Percentiles rank a stretch among this genome's conserved stretches.
Evolutionary conservation across 1,140 invertebrate species (phyloP).

Genomic region (Caenorhabditis latens): DNA sequence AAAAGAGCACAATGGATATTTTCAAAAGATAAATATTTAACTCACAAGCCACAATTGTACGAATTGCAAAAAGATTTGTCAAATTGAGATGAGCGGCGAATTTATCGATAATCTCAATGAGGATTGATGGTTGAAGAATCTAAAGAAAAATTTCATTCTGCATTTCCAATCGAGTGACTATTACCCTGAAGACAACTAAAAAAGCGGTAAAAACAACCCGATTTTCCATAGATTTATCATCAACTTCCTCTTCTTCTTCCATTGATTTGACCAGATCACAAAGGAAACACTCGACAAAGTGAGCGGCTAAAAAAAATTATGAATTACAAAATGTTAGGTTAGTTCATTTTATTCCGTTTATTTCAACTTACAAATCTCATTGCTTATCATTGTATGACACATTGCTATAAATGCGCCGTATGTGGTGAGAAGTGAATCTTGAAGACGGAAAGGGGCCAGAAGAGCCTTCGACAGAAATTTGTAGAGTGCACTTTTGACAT

Average conservation of each 20-base stretch:
- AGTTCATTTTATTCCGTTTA: no score
- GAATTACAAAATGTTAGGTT: background rate
- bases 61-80: conserved; percentile 89
- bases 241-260: conserved; percentile 78
- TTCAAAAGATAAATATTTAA: conserved; percentile 63
- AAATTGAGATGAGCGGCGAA: conserved; percentile 80
- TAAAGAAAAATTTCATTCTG: conserved; percentile 79
- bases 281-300: conserved; percentile 71
- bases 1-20: background rate
- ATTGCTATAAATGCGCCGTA: conserved; percentile 66
- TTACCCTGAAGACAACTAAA: conserved; percentile 91
- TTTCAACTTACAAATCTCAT: conserved; percentile 69
- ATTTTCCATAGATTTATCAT: conserved; percentile 90
- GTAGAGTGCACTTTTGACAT: conserved; percentile 67
- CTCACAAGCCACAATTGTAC: conserved; percentile 84
- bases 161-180: conserved; percentile 21
- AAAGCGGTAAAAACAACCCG: conserved; percentile 85
- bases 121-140: conserved; percentile 79
- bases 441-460: conserved; percentile 61
- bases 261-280: conserved; percentile 58
- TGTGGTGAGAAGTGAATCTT: conserved; percentile 65
- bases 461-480: conserved; percentile 64
- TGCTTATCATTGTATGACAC: conserved; percentile 64
- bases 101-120: conserved; percentile 78
- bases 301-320: conserved; percentile 64